A percentile compares a stretch with the other conserved stretches of the same genome.
Evolutionary conservation across 2,888 invertebrate genomes (phyloP).

Genomic region (Leptarthrus brevirostris): DNA sequence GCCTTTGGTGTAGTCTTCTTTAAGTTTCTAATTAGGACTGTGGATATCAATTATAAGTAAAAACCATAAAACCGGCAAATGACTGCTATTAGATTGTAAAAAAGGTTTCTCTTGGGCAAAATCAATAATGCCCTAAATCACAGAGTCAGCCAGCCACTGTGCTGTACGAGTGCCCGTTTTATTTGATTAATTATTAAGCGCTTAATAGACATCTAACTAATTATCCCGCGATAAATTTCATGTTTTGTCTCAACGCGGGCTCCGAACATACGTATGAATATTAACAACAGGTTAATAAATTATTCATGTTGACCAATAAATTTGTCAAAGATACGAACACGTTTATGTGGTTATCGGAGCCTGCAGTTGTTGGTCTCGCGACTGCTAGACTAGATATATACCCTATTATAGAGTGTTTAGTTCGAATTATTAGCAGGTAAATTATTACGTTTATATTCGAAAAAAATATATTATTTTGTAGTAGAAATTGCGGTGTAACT

Average conservation of each 20-base stretch:
- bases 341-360: constrained; percentile 47
- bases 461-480: constrained; percentile 34
- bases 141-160: constrained; percentile 22
- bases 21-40: constrained; percentile 24
- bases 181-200: constrained; percentile 56
- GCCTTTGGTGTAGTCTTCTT: not conserved
- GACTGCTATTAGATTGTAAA: constrained; percentile 22
- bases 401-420: not conserved
- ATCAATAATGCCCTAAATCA: constrained; percentile 14
- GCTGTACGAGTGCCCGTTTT: constrained; percentile 8
- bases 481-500: no score
- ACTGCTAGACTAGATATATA: not conserved
- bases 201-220: constrained; percentile 58
- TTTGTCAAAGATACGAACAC: constrained; percentile 58
- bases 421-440: constrained; percentile 47
- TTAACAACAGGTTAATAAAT: no score
- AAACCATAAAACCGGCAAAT: constrained; percentile 25
- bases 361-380: constrained; percentile 1
- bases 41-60: constrained; percentile 31
- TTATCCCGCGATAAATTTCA: constrained; percentile 58
- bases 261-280: constrained; percentile 50
- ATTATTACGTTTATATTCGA: constrained; percentile 45
- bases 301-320: constrained; percentile 58
- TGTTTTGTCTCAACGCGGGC: constrained; percentile 54
- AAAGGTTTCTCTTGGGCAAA: not conserved